Conservation (phyloP, 2,888 invertebrate genomes). For the Tenthredo scrophulariae region DNA sequence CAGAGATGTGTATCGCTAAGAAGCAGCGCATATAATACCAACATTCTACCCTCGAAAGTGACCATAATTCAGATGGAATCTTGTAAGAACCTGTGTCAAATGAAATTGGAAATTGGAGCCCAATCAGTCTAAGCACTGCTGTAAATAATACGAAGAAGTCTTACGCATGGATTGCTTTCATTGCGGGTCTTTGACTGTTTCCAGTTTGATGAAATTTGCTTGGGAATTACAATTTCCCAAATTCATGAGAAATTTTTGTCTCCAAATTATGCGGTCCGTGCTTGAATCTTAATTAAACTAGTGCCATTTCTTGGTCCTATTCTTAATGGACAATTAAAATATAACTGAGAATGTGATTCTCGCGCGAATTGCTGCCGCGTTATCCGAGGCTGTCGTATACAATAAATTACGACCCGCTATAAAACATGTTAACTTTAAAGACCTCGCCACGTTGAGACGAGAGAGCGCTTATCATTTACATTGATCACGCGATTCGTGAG, state of each 20-base stretch:
- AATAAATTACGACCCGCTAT: conserved; percentile 33
- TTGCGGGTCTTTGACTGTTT: neutral
- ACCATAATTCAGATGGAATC: conserved; percentile 53
- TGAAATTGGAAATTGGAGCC: conserved; percentile 33
- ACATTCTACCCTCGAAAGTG: conserved; percentile 42
- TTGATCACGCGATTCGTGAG: conserved; percentile 46
- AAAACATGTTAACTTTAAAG: conserved; percentile 44
- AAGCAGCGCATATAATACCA: conserved; percentile 48
- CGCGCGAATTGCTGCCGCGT: neutral
- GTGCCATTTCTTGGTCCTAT: neutral
- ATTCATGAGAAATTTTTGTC: neutral
- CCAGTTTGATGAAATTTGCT: neutral
- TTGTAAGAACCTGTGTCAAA: conserved; percentile 25
- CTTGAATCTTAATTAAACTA: neutral
- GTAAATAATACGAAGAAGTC: neutral
- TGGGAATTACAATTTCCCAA: neutral
- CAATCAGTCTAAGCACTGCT: conserved; percentile 25
- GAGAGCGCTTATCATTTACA: conserved; percentile 43
- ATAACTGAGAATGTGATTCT: neutral
- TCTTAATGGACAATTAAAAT: neutral
- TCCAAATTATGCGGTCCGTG: neutral
- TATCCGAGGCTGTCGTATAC: conserved; percentile 1
- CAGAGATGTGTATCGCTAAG: conserved; percentile 51
- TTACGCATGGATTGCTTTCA: neutral
- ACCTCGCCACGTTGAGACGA: conserved; percentile 30